Base-by-base conservation (phyloP, 2,888 invertebrate genomes). In the Tetrapedia diversipes region DNA sequence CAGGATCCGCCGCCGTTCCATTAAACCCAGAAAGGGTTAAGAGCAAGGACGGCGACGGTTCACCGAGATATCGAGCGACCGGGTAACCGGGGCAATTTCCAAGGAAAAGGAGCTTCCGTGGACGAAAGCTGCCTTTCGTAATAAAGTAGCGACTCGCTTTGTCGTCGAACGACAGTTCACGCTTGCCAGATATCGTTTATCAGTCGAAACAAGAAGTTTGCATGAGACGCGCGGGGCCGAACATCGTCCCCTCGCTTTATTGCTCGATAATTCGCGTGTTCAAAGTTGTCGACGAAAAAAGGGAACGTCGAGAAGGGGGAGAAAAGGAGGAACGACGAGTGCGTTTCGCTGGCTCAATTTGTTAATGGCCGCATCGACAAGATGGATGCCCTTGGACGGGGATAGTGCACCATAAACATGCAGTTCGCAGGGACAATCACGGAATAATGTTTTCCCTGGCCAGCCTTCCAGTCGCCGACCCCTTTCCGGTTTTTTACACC, bases 191-290 rank as follows among this genome's bases (percentile, higher is more conserved):
- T 24, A 24, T 16, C 65, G 24, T 54, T 65, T 49, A 49, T 53
- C 60, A 22, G 61, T 73, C 45, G 57, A 51, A 41, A 27, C 32
- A 57, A 39, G 39, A 59, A 60, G n/a, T n/a, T n/a, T n/a, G n/a
- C n/a, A n/a, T n/a, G n/a, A n/a, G n/a, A n/a, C n/a, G n/a, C n/a
- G n/a, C n/a, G n/a, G n/a, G n/a, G n/a, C n/a, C n/a, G n/a, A n/a
- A n/a, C n/a, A n/a, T n/a, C n/a, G n/a, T n/a, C n/a, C n/a, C n/a
- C n/a, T 19, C 32, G 49, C 45, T 79, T 78, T 78, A 74, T 74
- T 73, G 70, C 70, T 51, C 56, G 65, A 74, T 77, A 78, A 79
- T 70, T 79, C 63, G 59, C 32, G 64, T 59, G 37, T 56, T 66
- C 53, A 49, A 60, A 49, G 6, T n/a, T n/a, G n/a, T n/a, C n/a